These are phyloP conservation scores for Synanceia verrucosa DNA, from an alignment of 2,797 vertebrate genomes.

Conservation along the genomic window DNA sequence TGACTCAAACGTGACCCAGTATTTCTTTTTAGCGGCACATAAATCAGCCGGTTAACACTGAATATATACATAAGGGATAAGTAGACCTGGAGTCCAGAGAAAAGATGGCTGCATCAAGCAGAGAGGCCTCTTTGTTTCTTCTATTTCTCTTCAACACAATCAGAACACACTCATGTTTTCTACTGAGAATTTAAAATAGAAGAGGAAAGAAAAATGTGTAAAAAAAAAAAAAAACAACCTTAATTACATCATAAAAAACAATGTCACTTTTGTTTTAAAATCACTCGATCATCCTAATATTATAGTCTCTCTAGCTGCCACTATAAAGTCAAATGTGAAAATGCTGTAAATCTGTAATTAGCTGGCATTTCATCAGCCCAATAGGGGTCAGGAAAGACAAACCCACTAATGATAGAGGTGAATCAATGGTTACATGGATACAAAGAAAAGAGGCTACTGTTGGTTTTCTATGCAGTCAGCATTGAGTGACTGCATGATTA, in stretches of 20 bases:
- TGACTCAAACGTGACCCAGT: no score
- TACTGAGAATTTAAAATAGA: background rate
- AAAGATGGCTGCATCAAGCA: background rate
- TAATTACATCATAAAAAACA: background rate
- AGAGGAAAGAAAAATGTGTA: background rate
- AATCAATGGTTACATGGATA: background rate
- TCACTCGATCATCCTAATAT: background rate
- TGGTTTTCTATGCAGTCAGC: background rate
- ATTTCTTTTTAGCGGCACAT: no score
- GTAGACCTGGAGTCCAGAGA: background rate
- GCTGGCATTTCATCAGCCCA: conserved; percentile 9
- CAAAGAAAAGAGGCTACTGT: background rate
- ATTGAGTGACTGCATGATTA: conserved; percentile 9
- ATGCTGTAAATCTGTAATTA: background rate
- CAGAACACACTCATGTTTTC: background rate
- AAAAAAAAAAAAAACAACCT: background rate
- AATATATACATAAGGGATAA: background rate
- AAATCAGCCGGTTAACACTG: no score
- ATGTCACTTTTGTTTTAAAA: background rate
- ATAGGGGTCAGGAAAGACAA: background rate
- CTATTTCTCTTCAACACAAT: background rate
- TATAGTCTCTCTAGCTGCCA: background rate
- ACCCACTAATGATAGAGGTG: background rate
- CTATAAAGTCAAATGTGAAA: background rate
- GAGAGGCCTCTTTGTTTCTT: background rate